A percentile compares a stretch with the other conserved stretches of the same genome.
phyloP scores from a whole-genome alignment of 92 coral and sea anemone genomes.

The Ricordea florida region DNA sequence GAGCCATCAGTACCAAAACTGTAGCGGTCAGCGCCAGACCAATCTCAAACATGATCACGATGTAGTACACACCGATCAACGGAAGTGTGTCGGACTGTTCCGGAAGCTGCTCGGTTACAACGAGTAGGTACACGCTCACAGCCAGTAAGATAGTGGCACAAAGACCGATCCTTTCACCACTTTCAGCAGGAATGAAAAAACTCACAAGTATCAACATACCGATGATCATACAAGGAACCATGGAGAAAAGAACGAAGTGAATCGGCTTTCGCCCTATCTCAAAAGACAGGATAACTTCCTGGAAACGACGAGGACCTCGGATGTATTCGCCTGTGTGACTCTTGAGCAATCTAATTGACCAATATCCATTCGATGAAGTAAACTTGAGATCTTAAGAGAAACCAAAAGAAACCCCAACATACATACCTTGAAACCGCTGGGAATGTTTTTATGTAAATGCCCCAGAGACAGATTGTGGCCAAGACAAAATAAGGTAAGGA shows the following conservation, averaged over 20 bases:
- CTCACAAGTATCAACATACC: conserved; percentile 71
- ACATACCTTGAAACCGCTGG: too few species aligned
- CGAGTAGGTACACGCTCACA: conserved; percentile 68
- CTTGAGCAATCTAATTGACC: conserved; percentile 13
- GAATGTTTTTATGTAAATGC: too few species aligned
- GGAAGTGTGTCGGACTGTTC: conserved; percentile 59
- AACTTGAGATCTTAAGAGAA: conserved; percentile 7
- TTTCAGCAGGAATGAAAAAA: conserved; percentile 77
- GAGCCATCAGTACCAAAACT: conserved; percentile 52
- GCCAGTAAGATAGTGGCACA: conserved; percentile 69
- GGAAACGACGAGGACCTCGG: background rate
- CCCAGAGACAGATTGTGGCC: too few species aligned
- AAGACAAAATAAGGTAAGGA: too few species aligned
- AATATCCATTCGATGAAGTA: conserved; percentile 21
- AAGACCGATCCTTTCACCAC: conserved; percentile 72
- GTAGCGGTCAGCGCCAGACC: conserved; percentile 56
- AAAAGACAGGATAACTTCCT: conserved; percentile 9
- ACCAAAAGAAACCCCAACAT: background rate
- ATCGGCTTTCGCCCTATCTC: conserved; percentile 35
- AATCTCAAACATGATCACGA: conserved; percentile 60
- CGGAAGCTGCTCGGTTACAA: conserved; percentile 64
- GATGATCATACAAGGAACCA: conserved; percentile 69
- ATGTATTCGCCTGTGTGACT: background rate
- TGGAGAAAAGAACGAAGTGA: conserved; percentile 59
- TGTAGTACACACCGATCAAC: conserved; percentile 53